These are phyloP conservation scores for Zosterops borbonicus DNA, from an alignment of 2,113 vertebrate species.

Conservation along the genomic window DNA sequence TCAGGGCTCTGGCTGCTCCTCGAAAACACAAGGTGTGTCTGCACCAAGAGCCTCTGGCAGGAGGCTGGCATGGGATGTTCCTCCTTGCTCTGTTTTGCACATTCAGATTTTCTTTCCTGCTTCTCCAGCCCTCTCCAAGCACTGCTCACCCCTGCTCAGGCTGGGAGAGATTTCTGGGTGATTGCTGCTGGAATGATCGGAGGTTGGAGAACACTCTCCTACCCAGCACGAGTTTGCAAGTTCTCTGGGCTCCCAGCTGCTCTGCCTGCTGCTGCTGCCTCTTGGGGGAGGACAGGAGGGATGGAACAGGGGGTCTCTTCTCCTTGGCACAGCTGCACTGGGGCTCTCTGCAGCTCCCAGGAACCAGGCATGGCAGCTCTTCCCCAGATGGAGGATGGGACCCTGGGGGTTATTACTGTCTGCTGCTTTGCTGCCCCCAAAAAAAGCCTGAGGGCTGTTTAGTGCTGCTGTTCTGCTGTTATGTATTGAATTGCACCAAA, in stretches of 20 bases:
- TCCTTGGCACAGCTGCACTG: neutral
- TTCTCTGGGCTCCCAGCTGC: neutral
- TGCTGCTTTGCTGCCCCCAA: slow-evolving; percentile 8
- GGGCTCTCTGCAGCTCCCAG: neutral
- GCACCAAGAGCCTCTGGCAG: slow-evolving; percentile 49
- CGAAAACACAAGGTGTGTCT: slow-evolving; percentile 50
- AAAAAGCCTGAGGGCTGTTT: neutral
- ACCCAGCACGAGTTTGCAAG: neutral
- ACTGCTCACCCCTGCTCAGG: fast-evolving
- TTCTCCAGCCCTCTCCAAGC: neutral
- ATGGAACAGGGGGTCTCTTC: neutral
- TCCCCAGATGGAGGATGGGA: neutral
- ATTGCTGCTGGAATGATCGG: fast-evolving
- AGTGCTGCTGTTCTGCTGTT: neutral
- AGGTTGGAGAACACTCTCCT: neutral
- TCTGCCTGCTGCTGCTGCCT: neutral
- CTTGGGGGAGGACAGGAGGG: neutral
- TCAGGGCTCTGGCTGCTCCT: neutral
- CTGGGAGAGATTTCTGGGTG: neutral
- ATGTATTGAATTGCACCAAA: neutral
- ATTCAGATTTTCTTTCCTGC: neutral
- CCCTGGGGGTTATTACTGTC: neutral
- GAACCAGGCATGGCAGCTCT: neutral
- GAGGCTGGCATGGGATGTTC: neutral
- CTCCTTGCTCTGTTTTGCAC: neutral